A percentile compares a stretch with the other conserved stretches of the same genome.
phyloP scores from a whole-genome alignment of 2,113 vertebrate species.

The Oenanthe melanoleuca region DNA sequence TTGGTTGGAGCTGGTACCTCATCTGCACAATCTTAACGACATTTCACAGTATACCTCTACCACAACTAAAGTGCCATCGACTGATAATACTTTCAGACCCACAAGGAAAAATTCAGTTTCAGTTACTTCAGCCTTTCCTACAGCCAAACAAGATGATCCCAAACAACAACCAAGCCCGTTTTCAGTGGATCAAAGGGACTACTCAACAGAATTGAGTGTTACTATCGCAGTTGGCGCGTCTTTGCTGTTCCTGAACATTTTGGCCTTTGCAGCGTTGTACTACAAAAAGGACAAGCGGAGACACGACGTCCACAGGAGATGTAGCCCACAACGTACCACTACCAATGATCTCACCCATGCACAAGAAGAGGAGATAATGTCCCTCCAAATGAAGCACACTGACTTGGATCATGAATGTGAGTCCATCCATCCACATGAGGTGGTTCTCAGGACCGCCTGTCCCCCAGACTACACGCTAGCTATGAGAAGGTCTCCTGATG shows the following conservation, averaged over 20 bases:
- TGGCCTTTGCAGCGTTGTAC: conserved; percentile 96
- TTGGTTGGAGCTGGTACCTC: conserved; percentile 97
- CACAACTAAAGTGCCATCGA: conserved; percentile 95
- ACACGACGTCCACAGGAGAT: conserved; percentile 93
- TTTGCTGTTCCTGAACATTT: conserved; percentile 95
- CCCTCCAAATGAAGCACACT: conserved; percentile 98
- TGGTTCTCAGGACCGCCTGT: conserved; percentile 97
- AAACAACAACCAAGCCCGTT: conserved; percentile 90
- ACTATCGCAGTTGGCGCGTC: conserved; percentile 98
- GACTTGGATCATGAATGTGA: conserved; percentile 97
- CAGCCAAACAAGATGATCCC: conserved; percentile 90
- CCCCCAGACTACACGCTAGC: conserved; percentile 98
- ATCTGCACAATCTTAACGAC: conserved; percentile 97
- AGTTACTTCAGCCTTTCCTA: conserved; percentile 92
- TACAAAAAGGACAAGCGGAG: conserved; percentile 99
- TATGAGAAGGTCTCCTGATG: conserved; percentile 97
- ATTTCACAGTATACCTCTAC: conserved; percentile 96
- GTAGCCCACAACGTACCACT: conserved; percentile 92
- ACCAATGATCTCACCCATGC: conserved; percentile 94
- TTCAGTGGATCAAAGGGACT: conserved; percentile 96
- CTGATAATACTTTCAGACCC: conserved; percentile 91
- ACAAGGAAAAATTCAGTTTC: conserved; percentile 90
- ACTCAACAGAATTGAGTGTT: conserved; percentile 95
- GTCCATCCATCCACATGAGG: conserved; percentile 93
- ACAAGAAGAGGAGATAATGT: conserved; percentile 99